phyloP scores from a whole-genome alignment of 1,140 invertebrate species.

The Spodoptera litura region DNA sequence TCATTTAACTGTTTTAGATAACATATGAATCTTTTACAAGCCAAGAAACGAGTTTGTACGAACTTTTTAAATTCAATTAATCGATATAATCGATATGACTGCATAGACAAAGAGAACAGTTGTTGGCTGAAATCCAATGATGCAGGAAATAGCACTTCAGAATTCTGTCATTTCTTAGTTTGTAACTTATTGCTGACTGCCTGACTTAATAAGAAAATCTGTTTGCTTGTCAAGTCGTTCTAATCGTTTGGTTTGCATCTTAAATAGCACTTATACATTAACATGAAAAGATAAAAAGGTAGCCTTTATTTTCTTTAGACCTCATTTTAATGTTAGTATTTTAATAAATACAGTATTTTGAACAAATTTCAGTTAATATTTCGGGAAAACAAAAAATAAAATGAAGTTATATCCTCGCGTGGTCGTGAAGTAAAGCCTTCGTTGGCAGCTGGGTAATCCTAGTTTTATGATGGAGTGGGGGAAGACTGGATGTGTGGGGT shows the following conservation, averaged over 20 bases:
- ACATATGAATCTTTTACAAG: too few species aligned
- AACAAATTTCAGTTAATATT: not conserved
- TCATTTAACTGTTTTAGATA: not conserved
- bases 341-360: too few species aligned
- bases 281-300: too few species aligned
- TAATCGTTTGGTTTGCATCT: too few species aligned
- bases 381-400: not conserved
- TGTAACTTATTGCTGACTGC: not conserved
- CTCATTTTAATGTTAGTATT: too few species aligned
- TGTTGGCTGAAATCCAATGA: not conserved
- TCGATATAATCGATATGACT: too few species aligned
- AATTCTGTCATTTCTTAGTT: not conserved
- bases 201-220: too few species aligned
- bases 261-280: too few species aligned
- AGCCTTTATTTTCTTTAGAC: too few species aligned
- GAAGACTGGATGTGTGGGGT: not conserved
- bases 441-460: not conserved
- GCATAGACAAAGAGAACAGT: too few species aligned
- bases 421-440: not conserved
- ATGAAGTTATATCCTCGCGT: not conserved
- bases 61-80: not conserved
- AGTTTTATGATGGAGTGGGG: constrained; percentile 11
- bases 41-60: too few species aligned
- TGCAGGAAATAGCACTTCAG: not conserved
- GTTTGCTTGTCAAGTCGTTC: too few species aligned